phyloP scores from a whole-genome alignment of 64 coral and sea anemone genomes.

The Montipora capricornis region DNA sequence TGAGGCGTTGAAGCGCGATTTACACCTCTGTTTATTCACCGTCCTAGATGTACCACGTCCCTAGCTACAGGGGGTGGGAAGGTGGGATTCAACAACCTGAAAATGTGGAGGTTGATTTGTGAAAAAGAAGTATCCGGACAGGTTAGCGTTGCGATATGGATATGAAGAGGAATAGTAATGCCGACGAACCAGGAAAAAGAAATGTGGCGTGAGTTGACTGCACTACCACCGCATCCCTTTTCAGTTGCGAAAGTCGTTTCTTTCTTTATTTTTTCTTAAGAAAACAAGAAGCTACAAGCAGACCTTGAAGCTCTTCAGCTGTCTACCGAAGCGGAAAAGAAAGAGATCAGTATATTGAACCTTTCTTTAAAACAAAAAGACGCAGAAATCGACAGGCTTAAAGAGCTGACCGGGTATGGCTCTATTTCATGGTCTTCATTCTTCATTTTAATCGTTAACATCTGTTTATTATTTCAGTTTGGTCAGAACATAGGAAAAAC shows the following conservation, averaged over 20 bases:
- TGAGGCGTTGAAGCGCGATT: too few species aligned
- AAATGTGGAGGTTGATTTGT: too few species aligned
- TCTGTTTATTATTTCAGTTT: not conserved
- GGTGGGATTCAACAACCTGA: too few species aligned
- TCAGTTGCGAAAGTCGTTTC: not conserved
- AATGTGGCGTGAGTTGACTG: too few species aligned
- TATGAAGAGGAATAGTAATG: too few species aligned
- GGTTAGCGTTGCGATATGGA: too few species aligned
- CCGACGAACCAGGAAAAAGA: too few species aligned
- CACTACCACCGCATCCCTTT: not conserved
- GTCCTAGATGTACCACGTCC: too few species aligned
- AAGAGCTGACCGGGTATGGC: conserved; percentile 79
- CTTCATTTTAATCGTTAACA: not conserved
- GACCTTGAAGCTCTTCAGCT: conserved; percentile 72
- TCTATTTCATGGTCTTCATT: not conserved
- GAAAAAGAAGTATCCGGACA: too few species aligned
- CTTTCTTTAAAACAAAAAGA: conserved; percentile 88
- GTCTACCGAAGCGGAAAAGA: conserved; percentile 80
- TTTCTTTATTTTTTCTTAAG: conserved; percentile 20
- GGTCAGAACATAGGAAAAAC: too few species aligned
- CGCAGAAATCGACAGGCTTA: conserved; percentile 86
- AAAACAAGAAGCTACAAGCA: conserved; percentile 68
- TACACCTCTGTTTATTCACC: too few species aligned
- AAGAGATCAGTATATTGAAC: conserved; percentile 77
- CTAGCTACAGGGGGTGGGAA: too few species aligned